A percentile compares a stretch with the other conserved stretches of the same genome.
These are phyloP conservation scores for Actinopyga echinites DNA, from an alignment of 53 echinoderm and acorn worm genomes.

Conservation along the genomic window DNA sequence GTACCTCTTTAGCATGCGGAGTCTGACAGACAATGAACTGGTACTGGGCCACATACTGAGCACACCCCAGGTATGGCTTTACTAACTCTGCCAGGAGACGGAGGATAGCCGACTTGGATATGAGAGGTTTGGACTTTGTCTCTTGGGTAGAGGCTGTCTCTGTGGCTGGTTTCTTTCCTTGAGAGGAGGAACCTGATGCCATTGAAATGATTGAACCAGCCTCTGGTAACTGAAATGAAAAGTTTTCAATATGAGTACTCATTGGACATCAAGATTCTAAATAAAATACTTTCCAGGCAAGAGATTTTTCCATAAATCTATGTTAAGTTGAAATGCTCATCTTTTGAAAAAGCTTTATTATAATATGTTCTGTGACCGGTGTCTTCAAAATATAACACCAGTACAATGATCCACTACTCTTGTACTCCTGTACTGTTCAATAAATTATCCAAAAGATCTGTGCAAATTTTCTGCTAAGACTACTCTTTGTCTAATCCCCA, in stretches of 20 bases:
- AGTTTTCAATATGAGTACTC: not conserved
- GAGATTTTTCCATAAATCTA: no score
- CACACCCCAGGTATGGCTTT: conserved; percentile 67
- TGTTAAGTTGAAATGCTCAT: no score
- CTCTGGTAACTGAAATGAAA: conserved; percentile 38
- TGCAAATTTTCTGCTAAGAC: no score
- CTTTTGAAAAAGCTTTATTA: no score
- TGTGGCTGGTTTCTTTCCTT: conserved; percentile 56
- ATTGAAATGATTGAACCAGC: conserved; percentile 25
- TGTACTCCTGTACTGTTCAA: no score
- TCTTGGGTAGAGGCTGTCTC: conserved; percentile 35
- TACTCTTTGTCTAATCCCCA: no score
- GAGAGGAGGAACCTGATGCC: conserved; percentile 2
- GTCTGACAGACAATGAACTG: conserved; percentile 71
- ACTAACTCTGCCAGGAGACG: conserved; percentile 80
- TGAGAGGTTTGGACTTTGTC: conserved; percentile 78
- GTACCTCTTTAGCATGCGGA: conserved; percentile 77
- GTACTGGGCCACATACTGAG: conserved; percentile 87
- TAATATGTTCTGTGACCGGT: no score
- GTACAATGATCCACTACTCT: no score
- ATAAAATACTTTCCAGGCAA: no score
- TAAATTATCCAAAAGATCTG: no score
- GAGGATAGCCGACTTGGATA: conserved; percentile 88
- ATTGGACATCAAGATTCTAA: not conserved
- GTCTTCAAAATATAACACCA: no score